A percentile compares a stretch with the other conserved stretches of the same genome.
phyloP scores from a whole-genome alignment of 2,888 invertebrate genomes.

The Apotomis capreana region DNA sequence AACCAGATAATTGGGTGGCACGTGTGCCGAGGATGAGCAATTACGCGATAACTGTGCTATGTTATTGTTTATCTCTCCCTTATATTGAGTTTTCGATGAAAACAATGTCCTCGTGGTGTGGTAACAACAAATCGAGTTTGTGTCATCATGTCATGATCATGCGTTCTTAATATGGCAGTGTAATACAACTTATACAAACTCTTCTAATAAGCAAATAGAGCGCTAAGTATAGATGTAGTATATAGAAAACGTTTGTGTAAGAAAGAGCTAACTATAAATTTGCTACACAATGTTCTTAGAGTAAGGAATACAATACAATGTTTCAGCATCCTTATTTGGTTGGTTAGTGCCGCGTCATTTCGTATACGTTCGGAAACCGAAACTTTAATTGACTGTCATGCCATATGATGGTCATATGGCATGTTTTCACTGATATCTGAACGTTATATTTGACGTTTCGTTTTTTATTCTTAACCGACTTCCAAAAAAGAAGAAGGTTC shows the following conservation, averaged over 20 bases:
- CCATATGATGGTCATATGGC: not conserved
- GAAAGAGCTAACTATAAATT: slow-evolving; percentile 5
- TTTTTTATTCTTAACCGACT: not conserved
- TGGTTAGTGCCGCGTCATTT: slow-evolving; percentile 15
- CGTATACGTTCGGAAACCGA: slow-evolving; percentile 19
- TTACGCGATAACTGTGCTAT: slow-evolving; percentile 42
- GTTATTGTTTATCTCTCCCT: slow-evolving; percentile 20
- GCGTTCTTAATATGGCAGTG: slow-evolving; percentile 3
- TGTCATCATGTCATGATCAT: slow-evolving; percentile 21
- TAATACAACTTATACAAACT: not conserved
- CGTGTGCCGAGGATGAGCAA: slow-evolving; percentile 55
- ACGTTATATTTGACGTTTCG: not conserved
- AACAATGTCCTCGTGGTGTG: slow-evolving; percentile 23
- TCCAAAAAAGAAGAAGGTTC: no score
- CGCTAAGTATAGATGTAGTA: slow-evolving; percentile 19
- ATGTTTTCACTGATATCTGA: not conserved
- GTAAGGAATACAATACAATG: no score
- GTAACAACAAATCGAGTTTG: slow-evolving; percentile 21
- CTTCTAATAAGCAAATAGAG: not conserved
- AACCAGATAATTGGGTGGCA: slow-evolving; percentile 62
- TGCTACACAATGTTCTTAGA: not conserved
- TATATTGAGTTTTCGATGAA: slow-evolving; percentile 21
- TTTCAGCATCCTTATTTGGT: not conserved
- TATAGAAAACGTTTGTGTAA: not conserved
- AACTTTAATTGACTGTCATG: not conserved